Percentiles rank a stretch among this genome's conserved stretches.
phyloP scores from a whole-genome alignment of 2,113 vertebrate species.

The Fukomys damarensis region DNA sequence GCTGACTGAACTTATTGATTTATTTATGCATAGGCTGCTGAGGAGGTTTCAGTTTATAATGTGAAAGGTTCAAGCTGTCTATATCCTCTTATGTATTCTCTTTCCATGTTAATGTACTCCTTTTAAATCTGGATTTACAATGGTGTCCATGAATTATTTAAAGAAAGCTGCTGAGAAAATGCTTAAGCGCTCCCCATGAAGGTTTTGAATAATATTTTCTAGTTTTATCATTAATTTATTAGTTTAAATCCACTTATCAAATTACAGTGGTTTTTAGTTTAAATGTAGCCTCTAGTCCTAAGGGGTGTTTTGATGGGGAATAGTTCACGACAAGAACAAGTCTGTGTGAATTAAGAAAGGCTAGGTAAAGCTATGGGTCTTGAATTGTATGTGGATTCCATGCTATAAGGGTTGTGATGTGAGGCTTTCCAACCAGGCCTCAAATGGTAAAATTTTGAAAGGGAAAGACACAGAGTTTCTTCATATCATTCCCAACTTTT shows the following conservation, averaged over 20 bases:
- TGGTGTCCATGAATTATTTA: not conserved
- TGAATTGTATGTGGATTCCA: not conserved
- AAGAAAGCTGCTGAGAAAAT: not conserved
- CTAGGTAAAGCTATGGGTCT: not conserved
- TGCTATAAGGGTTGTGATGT: not conserved
- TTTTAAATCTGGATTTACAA: not conserved
- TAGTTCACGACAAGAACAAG: not conserved
- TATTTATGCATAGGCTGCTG: not conserved
- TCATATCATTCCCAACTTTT: not conserved
- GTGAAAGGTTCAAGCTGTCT: not conserved
- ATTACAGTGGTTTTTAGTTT: not conserved
- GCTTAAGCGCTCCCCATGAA: not conserved
- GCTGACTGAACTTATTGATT: not conserved
- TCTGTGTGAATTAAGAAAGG: not conserved
- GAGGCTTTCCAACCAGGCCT: not conserved
- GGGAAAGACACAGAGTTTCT: not conserved
- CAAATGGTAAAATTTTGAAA: not conserved
- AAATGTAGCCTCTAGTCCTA: not conserved
- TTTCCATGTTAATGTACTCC: not conserved
- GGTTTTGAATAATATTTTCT: not conserved
- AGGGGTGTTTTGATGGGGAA: not conserved
- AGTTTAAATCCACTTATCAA: conserved; percentile 21
- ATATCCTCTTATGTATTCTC: not conserved
- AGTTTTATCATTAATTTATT: not conserved
- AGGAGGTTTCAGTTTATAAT: not conserved